These are phyloP conservation scores for Centropus unirufus DNA, from an alignment of 2,113 vertebrate species.

Conservation along the genomic window DNA sequence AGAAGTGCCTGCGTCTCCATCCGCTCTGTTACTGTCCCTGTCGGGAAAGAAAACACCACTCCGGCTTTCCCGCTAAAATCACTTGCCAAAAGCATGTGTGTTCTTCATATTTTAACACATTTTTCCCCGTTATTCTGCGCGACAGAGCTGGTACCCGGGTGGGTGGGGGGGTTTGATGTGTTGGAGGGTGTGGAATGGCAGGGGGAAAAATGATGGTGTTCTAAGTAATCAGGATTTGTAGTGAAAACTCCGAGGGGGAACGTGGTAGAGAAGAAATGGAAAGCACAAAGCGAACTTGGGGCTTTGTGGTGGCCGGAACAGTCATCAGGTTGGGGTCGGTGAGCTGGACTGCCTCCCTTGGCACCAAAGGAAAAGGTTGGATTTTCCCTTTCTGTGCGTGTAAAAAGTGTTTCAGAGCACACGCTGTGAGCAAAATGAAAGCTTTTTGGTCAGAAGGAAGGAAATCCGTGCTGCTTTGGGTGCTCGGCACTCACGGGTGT, in stretches of 20 bases:
- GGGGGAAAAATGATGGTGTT: not conserved
- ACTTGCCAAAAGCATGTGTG: too few species aligned
- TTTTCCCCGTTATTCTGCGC: too few species aligned
- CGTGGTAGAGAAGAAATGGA: not conserved
- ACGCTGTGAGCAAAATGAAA: not conserved
- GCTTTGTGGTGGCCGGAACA: not conserved
- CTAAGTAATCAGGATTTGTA: not conserved
- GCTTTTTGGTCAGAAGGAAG: not conserved
- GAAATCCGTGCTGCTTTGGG: not conserved
- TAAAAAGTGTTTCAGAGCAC: not conserved
- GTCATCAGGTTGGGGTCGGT: accelerated
- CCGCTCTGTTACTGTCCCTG: not conserved
- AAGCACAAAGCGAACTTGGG: not conserved
- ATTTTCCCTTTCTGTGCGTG: not conserved
- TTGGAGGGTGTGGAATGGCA: not conserved
- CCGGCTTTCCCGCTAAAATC: not conserved
- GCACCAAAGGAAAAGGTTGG: not conserved
- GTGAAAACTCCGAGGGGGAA: not conserved
- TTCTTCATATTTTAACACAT: too few species aligned
- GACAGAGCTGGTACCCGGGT: too few species aligned
- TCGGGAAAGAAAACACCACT: not conserved
- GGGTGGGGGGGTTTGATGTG: too few species aligned
- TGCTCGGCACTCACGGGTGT: accelerated
- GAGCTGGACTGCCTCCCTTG: not conserved
- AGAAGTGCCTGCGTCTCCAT: not conserved